Conservation (phyloP, 2,888 invertebrate species). For the Dryadula phaetusa region DNA sequence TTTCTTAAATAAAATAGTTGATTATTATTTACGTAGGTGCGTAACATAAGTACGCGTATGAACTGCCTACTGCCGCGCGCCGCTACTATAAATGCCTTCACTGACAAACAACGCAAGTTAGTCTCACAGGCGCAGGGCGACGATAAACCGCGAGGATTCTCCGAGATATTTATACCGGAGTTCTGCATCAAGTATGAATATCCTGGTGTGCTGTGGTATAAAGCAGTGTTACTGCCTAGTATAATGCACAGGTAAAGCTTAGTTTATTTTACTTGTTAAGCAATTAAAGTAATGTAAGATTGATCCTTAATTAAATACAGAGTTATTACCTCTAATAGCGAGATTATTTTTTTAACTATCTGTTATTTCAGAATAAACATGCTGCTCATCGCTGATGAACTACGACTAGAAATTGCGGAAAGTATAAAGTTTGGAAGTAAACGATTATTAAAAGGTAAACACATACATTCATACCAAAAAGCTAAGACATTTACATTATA, state of each 20-base stretch:
- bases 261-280: background rate
- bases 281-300: too few relatives aligned
- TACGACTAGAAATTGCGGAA: conserved; percentile 82
- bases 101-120: conserved; percentile 68
- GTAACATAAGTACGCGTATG: conserved; percentile 72
- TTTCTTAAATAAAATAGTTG: too few relatives aligned
- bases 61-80: conserved; percentile 76
- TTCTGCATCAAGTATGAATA: conserved; percentile 89
- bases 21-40: conserved; percentile 57
- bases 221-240: conserved; percentile 92
- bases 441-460: conserved; percentile 54
- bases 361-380: conserved; percentile 69
- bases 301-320: background rate
- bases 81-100: conserved; percentile 63
- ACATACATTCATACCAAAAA: too few relatives aligned
- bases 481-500: too few relatives aligned
- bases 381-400: conserved; percentile 89
- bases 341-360: conserved; percentile 1
- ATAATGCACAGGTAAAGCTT: conserved; percentile 87
- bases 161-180: conserved; percentile 93
- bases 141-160: conserved; percentile 72
- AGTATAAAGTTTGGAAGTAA: conserved; percentile 56
- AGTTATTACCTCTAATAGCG: too few relatives aligned
- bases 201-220: conserved; percentile 92
- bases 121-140: conserved; percentile 71